Percentiles rank a stretch among this genome's conserved stretches.
Evolutionary conservation across 2,888 invertebrate genomes (phyloP).

Genomic region (Caradrina clavipalpis): DNA sequence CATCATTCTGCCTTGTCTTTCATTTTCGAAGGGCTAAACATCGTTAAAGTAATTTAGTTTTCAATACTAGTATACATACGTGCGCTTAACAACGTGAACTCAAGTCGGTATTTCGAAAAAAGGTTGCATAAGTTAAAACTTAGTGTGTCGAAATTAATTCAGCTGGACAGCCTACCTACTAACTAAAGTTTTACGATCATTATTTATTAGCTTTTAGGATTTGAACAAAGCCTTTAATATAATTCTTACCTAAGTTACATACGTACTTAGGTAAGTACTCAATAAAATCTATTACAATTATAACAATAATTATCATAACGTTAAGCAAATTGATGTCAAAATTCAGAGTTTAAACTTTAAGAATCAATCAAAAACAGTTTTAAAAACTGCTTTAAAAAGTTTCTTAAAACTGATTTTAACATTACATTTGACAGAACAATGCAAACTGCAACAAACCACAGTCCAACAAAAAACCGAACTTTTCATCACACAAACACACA

Average conservation of each 20-base stretch:
- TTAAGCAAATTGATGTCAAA: background rate
- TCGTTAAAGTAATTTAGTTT: slow-evolving; percentile 9
- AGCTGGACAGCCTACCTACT: background rate
- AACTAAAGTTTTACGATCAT: slow-evolving; percentile 2
- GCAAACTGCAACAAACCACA: background rate
- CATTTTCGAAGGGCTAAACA: slow-evolving; percentile 1
- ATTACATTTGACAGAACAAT: background rate
- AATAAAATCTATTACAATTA: no score
- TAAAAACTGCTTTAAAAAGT: background rate
- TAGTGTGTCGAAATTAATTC: slow-evolving; percentile 5
- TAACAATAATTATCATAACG: no score
- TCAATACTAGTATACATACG: background rate
- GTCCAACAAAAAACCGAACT: background rate
- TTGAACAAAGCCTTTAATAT: no score
- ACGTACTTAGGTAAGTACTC: no score
- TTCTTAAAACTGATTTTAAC: no score
- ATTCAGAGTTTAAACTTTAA: background rate
- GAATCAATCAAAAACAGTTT: no score
- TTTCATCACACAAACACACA: slow-evolving; percentile 2
- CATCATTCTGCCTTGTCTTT: slow-evolving; percentile 7
- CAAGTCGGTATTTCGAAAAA: slow-evolving; percentile 8
- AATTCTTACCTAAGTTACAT: no score
- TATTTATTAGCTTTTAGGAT: slow-evolving; percentile 5
- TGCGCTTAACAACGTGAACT: background rate
- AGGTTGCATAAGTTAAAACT: slow-evolving; percentile 27